Conservation (phyloP, 2,113 vertebrate genomes). For the Felis chaus region DNA sequence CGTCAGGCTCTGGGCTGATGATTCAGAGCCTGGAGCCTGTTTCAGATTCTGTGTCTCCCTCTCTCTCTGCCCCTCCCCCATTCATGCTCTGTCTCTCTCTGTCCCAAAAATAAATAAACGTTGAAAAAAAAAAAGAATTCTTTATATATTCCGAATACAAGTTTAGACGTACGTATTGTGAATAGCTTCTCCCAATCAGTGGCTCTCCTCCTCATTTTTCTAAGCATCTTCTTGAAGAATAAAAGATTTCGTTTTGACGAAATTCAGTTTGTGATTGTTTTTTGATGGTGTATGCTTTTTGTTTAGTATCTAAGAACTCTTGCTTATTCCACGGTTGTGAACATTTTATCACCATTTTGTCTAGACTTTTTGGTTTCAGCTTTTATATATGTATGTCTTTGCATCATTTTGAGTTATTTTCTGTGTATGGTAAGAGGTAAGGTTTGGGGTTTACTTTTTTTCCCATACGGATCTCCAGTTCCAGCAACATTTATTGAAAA, state of each 20-base stretch:
- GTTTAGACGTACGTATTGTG: neutral
- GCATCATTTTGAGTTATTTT: conserved; percentile 14
- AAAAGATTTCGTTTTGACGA: neutral
- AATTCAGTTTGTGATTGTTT: neutral
- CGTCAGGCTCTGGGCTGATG: too few species aligned
- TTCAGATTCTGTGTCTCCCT: too few species aligned
- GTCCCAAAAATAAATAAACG: too few species aligned
- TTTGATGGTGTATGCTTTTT: conserved; percentile 18
- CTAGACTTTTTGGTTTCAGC: neutral
- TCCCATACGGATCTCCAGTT: neutral
- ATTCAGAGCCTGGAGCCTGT: too few species aligned
- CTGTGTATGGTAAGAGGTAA: neutral
- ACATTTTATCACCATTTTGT: neutral
- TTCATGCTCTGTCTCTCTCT: too few species aligned
- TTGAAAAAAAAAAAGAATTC: neutral
- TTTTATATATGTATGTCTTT: neutral
- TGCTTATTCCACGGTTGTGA: neutral
- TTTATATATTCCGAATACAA: neutral
- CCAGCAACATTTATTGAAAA: neutral
- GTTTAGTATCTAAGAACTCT: neutral
- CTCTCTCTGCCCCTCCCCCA: too few species aligned
- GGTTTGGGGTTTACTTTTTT: neutral
- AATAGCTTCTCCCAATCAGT: neutral
- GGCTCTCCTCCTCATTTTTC: neutral
- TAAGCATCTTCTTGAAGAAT: neutral